Base-by-base conservation (phyloP, 2,888 invertebrate genomes). In the Mythimna loreyi region DNA sequence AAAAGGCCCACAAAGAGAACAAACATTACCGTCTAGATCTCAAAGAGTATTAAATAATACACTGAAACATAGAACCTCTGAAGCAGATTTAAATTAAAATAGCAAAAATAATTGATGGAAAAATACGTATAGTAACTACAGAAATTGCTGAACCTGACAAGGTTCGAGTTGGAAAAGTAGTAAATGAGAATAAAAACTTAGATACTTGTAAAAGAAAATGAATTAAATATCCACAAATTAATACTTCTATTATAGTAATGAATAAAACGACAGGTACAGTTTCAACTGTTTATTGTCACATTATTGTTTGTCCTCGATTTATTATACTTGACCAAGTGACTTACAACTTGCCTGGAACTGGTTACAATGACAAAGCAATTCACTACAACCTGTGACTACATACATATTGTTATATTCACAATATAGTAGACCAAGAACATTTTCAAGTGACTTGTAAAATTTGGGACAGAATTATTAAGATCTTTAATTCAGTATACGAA, bases 361-460 rank as follows among this genome's bases (percentile, higher is more conserved):
- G 50, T 70, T 76, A 23, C 36, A 8, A 43, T 63, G 59, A 64
- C 72, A 71, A 70, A 57, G 40, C 50, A 36, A 65, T 64, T 64
- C 25, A 43, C 49, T 62, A 16, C 56, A 52, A 56, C 43, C 19
- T 60, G 28, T 19, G 45, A 55, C 28, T 33, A 23, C 0, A 19
- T 19, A 43, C 23, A 19, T 59, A 40, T 63, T 70, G n/a, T 28
- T 52, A 13, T 16, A 36, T 30, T 49, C 47, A 61, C 5, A 30
- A 43, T 60, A 3, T 52, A 30, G 16, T 1, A 45, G 16, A 0
- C 21, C 9, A 33, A 55, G 36, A 53, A 47, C 1, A 19, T 61
- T 55, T 55, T 47, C 1, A n/a, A 25, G 16, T 5, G 25, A 13
- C 43, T 43, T 13, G 52, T 25, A 40, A 3, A 19, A 19, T 43